These are phyloP conservation scores for Andrena bicolor DNA, from an alignment of 2,888 invertebrate genomes.

Conservation along the genomic window DNA sequence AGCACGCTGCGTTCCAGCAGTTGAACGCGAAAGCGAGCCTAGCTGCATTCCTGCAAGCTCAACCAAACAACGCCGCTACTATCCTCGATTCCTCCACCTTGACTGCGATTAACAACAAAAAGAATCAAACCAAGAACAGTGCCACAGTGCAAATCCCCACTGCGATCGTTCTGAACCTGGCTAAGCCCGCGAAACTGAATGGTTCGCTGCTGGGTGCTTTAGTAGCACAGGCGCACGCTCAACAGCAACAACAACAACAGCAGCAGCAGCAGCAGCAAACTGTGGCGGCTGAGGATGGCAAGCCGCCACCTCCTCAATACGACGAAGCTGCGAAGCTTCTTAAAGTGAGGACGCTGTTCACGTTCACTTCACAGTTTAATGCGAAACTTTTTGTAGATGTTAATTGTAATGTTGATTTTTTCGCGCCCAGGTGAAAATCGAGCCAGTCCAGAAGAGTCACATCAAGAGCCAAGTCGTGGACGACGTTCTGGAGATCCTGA, in stretches of 20 bases:
- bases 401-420: background rate
- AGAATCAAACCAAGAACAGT: conserved; percentile 82
- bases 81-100: conserved; percentile 81
- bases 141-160: conserved; percentile 82
- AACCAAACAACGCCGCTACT: conserved; percentile 81
- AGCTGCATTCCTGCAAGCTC: conserved; percentile 85
- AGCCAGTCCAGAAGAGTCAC: conserved; percentile 83
- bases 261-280: conserved; percentile 55
- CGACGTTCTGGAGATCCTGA: conserved; percentile 96
- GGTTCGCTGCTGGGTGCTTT: conserved; percentile 82
- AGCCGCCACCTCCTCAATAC: conserved; percentile 89
- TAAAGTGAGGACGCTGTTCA: conserved; percentile 80
- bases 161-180: conserved; percentile 82
- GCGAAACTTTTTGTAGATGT: background rate
- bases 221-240: conserved; percentile 82
- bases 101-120: conserved; percentile 84
- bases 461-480: conserved; percentile 93
- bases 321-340: conserved; percentile 90
- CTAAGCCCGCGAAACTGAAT: conserved; percentile 82
- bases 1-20: conserved; percentile 82
- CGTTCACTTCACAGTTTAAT: background rate
- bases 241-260: conserved; percentile 76
- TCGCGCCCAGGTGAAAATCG: conserved; percentile 79
- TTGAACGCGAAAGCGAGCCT: conserved; percentile 85
- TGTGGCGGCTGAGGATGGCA: conserved; percentile 82